Percentiles rank a stretch among this genome's conserved stretches.
phyloP scores from a whole-genome alignment of 2,113 vertebrate species.

The Nycticebus coucang region DNA sequence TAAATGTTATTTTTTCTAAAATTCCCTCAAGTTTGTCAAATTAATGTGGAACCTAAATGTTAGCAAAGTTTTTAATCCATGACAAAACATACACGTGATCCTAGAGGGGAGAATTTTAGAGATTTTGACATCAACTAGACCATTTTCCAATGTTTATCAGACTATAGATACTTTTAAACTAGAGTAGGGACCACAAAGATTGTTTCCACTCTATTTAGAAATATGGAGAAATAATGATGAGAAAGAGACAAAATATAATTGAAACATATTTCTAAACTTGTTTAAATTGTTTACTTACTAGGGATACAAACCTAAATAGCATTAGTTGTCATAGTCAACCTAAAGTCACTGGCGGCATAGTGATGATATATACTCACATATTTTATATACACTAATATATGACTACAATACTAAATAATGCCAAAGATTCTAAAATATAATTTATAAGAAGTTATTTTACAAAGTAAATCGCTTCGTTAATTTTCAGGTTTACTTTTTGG shows the following conservation, averaged over 20 bases:
- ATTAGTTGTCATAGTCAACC: not conserved
- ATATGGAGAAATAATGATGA: slow-evolving; percentile 46
- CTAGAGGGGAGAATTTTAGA: not conserved
- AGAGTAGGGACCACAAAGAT: not conserved
- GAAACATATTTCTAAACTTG: slow-evolving; percentile 40
- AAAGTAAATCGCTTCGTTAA: not conserved
- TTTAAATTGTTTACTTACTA: slow-evolving; percentile 77
- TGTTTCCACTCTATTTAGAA: not conserved
- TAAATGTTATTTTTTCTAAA: not conserved
- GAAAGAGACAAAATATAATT: slow-evolving; percentile 15
- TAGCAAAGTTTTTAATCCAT: not conserved
- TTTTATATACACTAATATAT: not conserved
- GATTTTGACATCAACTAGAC: not conserved
- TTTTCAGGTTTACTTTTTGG: not conserved
- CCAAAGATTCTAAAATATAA: not conserved
- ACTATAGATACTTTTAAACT: not conserved
- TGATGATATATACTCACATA: not conserved
- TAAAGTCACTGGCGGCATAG: not conserved
- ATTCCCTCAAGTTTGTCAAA: not conserved
- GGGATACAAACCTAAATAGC: slow-evolving; percentile 66
- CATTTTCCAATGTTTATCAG: not conserved
- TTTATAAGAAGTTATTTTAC: not conserved
- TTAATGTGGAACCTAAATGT: not conserved
- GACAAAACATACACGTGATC: not conserved
- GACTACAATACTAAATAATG: not conserved